A percentile compares a stretch with the other conserved stretches of the same genome.
Evolutionary conservation across 2,797 vertebrate species (phyloP).

Genomic region (Chrysocyon brachyurus): DNA sequence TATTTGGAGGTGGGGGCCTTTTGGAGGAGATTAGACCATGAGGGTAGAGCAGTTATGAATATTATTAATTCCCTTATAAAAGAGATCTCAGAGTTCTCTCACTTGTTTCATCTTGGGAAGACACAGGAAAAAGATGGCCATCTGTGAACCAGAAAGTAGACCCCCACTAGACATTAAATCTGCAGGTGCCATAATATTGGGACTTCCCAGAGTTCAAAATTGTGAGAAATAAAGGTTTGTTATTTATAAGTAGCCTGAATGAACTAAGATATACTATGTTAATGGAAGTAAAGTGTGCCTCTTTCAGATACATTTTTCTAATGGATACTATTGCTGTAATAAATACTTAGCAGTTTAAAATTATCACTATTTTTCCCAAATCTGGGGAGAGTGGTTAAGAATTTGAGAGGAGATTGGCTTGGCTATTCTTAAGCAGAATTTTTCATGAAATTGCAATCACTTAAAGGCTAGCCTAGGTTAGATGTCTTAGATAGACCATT

Average conservation of each 20-base stretch:
- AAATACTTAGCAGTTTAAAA: not conserved
- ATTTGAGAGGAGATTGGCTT: not conserved
- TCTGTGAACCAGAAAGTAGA: not conserved
- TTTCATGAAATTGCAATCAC: not conserved
- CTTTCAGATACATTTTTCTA: slow-evolving; percentile 12
- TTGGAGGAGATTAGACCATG: not conserved
- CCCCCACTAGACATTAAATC: not conserved
- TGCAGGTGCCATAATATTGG: not conserved
- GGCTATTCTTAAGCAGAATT: not conserved
- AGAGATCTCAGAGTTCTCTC: not conserved
- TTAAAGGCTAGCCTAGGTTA: not conserved
- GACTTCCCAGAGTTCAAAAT: not conserved
- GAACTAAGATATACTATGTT: not conserved
- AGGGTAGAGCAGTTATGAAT: not conserved
- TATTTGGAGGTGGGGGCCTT: not conserved
- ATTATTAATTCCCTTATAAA: not conserved
- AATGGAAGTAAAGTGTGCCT: not conserved
- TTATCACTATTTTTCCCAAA: not conserved
- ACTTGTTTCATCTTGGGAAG: not conserved
- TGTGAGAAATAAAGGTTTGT: not conserved
- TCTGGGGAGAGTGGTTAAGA: not conserved
- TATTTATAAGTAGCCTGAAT: not conserved
- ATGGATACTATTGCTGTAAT: not conserved
- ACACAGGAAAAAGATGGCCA: not conserved
- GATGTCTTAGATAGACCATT: not conserved